A percentile compares a stretch with the other conserved stretches of the same genome.
Conservation (phyloP, 2,797 vertebrate genomes). For the Rachycentron canadum region DNA sequence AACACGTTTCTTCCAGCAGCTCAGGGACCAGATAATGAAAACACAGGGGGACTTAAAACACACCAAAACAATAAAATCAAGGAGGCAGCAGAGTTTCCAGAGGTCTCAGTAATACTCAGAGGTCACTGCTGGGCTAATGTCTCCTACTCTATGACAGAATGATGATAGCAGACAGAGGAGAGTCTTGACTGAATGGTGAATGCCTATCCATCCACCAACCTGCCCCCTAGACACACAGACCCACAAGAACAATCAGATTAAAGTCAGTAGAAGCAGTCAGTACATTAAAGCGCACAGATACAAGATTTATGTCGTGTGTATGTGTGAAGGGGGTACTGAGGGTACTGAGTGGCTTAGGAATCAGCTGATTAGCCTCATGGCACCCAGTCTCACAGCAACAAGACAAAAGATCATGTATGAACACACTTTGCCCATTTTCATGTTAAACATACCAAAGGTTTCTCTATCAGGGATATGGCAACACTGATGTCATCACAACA, state of each 20-base stretch:
- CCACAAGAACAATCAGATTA: conserved; percentile 19
- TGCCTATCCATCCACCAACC: not conserved
- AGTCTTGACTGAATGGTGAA: conserved; percentile 15
- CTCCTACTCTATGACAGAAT: conserved; percentile 13
- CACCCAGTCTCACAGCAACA: not conserved
- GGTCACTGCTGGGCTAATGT: conserved; percentile 26
- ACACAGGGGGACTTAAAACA: not conserved
- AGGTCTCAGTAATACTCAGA: conserved; percentile 1
- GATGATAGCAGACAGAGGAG: conserved; percentile 29
- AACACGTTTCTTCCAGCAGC: conserved; percentile 1
- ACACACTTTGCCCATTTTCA: not conserved
- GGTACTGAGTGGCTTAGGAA: conserved; percentile 27
- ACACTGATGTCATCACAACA: conserved; percentile 18
- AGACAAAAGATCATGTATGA: not conserved
- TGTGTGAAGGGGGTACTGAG: not conserved
- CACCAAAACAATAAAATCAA: not conserved
- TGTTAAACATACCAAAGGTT: conserved; percentile 17
- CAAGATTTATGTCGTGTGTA: conserved; percentile 26
- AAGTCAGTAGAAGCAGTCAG: conserved; percentile 1
- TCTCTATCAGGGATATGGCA: conserved; percentile 18
- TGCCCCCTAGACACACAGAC: not conserved
- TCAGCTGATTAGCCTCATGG: conserved; percentile 36
- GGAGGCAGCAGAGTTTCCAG: not conserved
- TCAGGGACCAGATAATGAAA: not conserved
- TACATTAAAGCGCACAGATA: conserved; percentile 25